Percentiles rank a stretch among this genome's conserved stretches.
Evolutionary conservation across 2,113 vertebrate species (phyloP).

Genomic region (Spermophilus dauricus): DNA sequence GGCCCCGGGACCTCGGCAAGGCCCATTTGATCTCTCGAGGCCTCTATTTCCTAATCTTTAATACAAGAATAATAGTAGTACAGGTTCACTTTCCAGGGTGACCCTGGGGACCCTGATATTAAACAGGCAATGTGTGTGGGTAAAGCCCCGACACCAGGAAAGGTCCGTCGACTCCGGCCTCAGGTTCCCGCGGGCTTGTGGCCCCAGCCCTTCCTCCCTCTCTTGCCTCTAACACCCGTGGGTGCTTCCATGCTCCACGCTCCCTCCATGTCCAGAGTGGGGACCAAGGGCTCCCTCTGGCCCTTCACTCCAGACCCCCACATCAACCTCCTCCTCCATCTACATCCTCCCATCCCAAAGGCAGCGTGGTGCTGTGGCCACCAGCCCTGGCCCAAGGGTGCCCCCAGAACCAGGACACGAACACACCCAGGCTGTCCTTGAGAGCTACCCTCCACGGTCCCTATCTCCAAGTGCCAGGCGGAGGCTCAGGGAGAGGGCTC

Average conservation of each 20-base stretch:
- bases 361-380: accelerated
- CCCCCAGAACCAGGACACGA: background rate
- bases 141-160: background rate
- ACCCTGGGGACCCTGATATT: background rate
- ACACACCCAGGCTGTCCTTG: accelerated
- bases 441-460: background rate
- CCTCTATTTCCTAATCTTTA: background rate
- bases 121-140: background rate
- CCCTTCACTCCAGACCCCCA: background rate
- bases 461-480: constrained; percentile 25
- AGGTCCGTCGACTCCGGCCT: background rate
- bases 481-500: constrained; percentile 28
- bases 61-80: background rate
- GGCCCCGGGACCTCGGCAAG: background rate
- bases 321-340: background rate
- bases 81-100: background rate
- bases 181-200: background rate
- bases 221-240: background rate
- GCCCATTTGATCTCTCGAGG: background rate
- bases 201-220: background rate
- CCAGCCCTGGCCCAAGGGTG: background rate
- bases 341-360: background rate
- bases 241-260: background rate
- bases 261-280: background rate
- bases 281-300: background rate